Conservation (phyloP, 2,797 vertebrate species). For the Xiphorhynchus erythropygius region DNA sequence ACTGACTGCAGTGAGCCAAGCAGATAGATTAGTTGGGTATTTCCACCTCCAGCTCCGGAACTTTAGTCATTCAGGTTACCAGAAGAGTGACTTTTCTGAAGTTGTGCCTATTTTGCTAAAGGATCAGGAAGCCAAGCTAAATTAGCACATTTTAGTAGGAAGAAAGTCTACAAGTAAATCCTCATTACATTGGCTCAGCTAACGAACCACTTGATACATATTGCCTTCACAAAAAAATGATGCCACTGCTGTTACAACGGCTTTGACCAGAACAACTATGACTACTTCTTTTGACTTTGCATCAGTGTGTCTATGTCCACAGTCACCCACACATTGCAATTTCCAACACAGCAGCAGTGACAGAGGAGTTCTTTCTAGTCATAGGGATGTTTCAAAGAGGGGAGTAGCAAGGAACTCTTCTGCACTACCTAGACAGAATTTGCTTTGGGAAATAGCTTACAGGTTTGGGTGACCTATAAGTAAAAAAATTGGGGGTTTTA, state of each 20-base stretch:
- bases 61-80: neutral
- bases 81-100: neutral
- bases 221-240: neutral
- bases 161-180: neutral
- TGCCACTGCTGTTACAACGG: neutral
- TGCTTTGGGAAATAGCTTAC: neutral
- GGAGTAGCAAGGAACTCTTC: neutral
- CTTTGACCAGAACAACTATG: neutral
- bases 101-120: neutral
- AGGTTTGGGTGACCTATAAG: neutral
- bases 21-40: neutral
- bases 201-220: neutral
- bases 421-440: neutral
- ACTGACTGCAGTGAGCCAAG: neutral
- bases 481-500: neutral
- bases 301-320: neutral
- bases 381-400: neutral
- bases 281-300: neutral
- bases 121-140: neutral
- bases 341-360: neutral
- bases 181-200: neutral
- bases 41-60: neutral
- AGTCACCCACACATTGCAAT: neutral
- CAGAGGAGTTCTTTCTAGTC: neutral
- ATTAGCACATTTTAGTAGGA: neutral